Base-by-base conservation (phyloP, 2,888 invertebrate genomes). In the Bruchidius siliquastri region DNA sequence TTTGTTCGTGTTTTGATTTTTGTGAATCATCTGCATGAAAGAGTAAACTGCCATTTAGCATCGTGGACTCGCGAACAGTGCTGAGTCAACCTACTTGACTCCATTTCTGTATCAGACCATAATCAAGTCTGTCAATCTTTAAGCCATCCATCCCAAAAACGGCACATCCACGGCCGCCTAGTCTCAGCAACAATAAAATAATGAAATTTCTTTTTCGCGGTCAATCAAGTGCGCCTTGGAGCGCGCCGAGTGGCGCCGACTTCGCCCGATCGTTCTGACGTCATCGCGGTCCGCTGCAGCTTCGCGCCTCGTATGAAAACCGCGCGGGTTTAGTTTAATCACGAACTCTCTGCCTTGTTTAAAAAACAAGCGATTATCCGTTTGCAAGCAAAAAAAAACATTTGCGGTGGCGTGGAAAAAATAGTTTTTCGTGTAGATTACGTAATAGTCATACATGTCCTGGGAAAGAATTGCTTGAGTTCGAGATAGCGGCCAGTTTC, bases 241-340 rank as follows among this genome's bases (percentile, higher is more conserved):
- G 49, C 49, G 49, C 49, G 49, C 49, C 49, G 49, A 49, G 0
- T 1, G 8, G 1, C 18, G 18, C 49, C 49, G 49, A 49, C 49
- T 13, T 49, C 18, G 3, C 49, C 49, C 49, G 49, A 49, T 1
- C 49, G 49, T 13, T 13, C 6, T 49, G 49, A 49, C 49, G 49
- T 49, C 49, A 49, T 18, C 49, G 18, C 49, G 49, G 49, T 30
- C n/a, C 30, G 30, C 49, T 67, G 72, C 72, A 72, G 67, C 66
- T 67, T 72, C 77, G 74, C 72, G 74, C 72, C 49, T 66, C 71
- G 67, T 72, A 72, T 71, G 76, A 76, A 77, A 77, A 77, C 71
- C 72, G 75, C 77, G 77, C 77, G 77, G 72, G 70, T 74, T 76
- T 67, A 76, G 75, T 77, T 68, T 72, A 72, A 75, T 77, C 73